phyloP scores from a whole-genome alignment of 2,888 invertebrate genomes.

The Lepidocyrtoides sp. region DNA sequence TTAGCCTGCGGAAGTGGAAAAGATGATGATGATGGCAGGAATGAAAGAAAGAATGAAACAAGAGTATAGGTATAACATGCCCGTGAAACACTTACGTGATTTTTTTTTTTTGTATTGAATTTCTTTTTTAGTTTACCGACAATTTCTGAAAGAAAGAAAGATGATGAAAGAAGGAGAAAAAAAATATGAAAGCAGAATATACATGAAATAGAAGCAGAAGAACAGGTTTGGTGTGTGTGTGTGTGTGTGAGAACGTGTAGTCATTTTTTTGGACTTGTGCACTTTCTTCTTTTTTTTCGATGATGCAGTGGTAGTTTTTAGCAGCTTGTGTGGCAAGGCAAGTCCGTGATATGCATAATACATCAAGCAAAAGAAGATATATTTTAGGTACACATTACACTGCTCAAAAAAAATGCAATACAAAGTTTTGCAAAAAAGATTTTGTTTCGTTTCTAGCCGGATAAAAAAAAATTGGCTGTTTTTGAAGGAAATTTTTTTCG shows the following conservation, averaged over 20 bases:
- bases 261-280: conserved; percentile 29
- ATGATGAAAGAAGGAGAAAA: background rate
- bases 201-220: no score
- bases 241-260: background rate
- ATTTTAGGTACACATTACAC: background rate
- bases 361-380: conserved; percentile 35
- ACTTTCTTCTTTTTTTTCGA: conserved; percentile 18
- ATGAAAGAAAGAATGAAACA: no score
- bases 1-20: no score
- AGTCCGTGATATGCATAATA: conserved; percentile 71
- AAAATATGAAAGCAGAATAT: no score
- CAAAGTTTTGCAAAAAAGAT: conserved; percentile 29
- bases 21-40: no score
- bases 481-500: background rate
- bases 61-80: no score
- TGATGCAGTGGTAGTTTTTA: background rate
- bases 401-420: background rate
- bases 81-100: no score
- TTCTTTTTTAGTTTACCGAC: background rate
- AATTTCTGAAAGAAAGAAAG: background rate
- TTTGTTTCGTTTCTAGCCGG: background rate
- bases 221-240: no score
- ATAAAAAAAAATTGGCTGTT: background rate
- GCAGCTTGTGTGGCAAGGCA: background rate
- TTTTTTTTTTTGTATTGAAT: conserved; percentile 17